Conservation (phyloP, 2,888 invertebrate species). For the Cosmia pyralina region DNA sequence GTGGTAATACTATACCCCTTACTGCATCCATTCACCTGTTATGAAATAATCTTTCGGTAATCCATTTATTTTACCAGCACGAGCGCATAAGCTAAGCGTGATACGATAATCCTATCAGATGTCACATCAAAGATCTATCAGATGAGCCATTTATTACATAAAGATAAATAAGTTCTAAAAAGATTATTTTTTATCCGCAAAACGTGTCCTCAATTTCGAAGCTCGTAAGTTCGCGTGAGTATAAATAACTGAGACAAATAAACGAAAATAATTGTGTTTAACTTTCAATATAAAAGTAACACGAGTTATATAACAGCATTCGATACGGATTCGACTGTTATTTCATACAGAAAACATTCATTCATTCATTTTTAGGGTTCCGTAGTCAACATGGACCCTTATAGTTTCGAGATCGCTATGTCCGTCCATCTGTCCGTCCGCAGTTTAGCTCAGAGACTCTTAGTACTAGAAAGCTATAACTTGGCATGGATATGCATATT, state of each 20-base stretch:
- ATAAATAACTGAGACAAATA: slow-evolving; percentile 43
- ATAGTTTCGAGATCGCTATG: no score
- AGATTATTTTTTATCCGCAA: neutral
- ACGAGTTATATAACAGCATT: slow-evolving; percentile 46
- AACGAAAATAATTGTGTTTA: slow-evolving; percentile 49
- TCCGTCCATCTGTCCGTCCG: no score
- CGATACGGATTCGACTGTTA: slow-evolving; percentile 43
- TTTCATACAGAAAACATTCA: slow-evolving; percentile 28
- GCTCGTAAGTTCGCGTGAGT: slow-evolving; percentile 40
- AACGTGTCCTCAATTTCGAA: slow-evolving; percentile 24
- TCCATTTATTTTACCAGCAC: neutral
- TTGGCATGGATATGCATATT: no score
- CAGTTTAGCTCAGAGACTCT: no score
- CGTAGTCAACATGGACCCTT: no score
- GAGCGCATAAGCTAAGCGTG: neutral
- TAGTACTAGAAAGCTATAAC: no score
- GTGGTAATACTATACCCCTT: no score
- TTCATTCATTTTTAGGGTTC: slow-evolving; percentile 30
- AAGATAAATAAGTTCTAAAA: slow-evolving; percentile 1
- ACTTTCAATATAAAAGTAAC: slow-evolving; percentile 56
- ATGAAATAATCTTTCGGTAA: neutral
- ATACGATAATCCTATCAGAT: neutral
- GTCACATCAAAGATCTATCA: neutral
- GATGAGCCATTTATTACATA: slow-evolving; percentile 22
- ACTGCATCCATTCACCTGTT: neutral